Conservation (phyloP, 2,797 vertebrate species). For the Siniperca obscura region DNA sequence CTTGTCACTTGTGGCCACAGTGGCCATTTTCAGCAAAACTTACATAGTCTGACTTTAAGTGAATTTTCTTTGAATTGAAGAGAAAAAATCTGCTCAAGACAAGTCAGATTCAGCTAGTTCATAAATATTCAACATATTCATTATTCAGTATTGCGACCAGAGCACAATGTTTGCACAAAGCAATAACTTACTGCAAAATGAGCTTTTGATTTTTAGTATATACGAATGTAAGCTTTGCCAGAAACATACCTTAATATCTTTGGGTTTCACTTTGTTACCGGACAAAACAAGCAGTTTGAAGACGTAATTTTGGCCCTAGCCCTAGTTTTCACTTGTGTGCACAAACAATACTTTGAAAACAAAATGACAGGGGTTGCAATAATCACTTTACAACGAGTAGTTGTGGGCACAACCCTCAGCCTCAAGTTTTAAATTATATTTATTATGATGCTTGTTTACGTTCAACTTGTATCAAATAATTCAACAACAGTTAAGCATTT, state of each 20-base stretch:
- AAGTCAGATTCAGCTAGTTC: background rate
- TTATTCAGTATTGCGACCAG: background rate
- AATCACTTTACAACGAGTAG: background rate
- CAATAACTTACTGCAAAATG: background rate
- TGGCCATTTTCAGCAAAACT: background rate
- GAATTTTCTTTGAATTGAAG: background rate
- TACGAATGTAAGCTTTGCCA: background rate
- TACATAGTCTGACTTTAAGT: background rate
- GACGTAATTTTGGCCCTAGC: background rate
- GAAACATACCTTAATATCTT: background rate
- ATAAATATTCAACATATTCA: background rate
- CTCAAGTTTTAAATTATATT: background rate
- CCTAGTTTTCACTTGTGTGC: background rate
- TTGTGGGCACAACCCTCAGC: background rate
- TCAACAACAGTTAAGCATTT: background rate
- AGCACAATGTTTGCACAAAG: constrained; percentile 2
- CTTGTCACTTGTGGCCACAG: background rate
- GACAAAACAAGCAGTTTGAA: too few relatives aligned
- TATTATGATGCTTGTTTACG: background rate
- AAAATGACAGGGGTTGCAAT: too few relatives aligned
- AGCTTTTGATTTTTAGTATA: background rate
- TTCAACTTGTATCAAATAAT: background rate
- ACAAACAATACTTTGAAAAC: background rate
- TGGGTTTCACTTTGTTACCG: too few relatives aligned
- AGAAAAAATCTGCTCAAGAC: background rate